Base-by-base conservation (phyloP, 2,888 invertebrate species). In the Sesia bembeciformis region DNA sequence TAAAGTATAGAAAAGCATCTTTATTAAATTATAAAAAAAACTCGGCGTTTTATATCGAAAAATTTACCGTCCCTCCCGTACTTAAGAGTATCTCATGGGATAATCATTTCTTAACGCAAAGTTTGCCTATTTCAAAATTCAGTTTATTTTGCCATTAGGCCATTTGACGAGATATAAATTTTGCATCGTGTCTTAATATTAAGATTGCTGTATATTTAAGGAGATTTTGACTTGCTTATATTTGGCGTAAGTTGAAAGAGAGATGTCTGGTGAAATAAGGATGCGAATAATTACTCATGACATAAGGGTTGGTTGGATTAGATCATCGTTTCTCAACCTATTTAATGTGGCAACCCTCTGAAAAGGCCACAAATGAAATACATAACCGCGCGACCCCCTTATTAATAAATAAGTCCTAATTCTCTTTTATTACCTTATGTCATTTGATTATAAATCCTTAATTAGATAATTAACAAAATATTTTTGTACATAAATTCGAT, bases 91-190 rank as follows among this genome's bases (percentile, higher is more conserved):
- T 70, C 82, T 76, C 80, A 73, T 76, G 83, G 78, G 84, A 73
- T 67, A 68, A 78, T 80, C 76, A 82, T 78, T 75, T 73, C 66
- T 66, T 61, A 38, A 60, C 62, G 61, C 65, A 64, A 70, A 73
- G 68, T 74, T 78, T 70, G 60, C 60, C 63, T 67, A 65, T 72
- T 76, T 78, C 73, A 70, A 78, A 81, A 78, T 74, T 78, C 73
- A 70, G 79, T 84, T 79, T 84, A 78, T 78, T 77, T 76, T 73
- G 72, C 75, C 78, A 82, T 81, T 81, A 82, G 76, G 76, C 71
- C 65, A 73, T 78, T 78, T 74, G 78, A 72, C 67, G 78, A 74
- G 68, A 67, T 67, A 74, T 75, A 76, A 68, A 78, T 74, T 74
- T 74, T 70, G 68, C 67, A 75, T 70, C 68, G 68, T 59, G 62